Conservation (phyloP, 2,797 vertebrate genomes). For the Lepilemur septentrionalis region DNA sequence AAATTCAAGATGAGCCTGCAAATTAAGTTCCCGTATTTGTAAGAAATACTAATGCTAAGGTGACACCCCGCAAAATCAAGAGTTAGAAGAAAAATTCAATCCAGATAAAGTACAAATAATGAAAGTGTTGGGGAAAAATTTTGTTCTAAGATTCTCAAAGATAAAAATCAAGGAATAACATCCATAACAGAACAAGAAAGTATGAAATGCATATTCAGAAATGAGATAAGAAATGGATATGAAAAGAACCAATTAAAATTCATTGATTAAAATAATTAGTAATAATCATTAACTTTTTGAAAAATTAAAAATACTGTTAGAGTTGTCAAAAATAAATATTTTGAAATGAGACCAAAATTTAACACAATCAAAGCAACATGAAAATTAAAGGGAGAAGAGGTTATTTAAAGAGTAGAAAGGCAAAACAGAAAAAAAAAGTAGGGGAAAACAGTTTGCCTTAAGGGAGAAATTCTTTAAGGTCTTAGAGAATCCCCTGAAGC, state of each 20-base stretch:
- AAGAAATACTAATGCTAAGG: neutral
- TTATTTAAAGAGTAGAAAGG: neutral
- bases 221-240: neutral
- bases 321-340: neutral
- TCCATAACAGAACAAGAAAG: neutral
- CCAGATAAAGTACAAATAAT: neutral
- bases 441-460: neutral
- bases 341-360: neutral
- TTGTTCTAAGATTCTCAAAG: neutral
- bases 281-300: neutral
- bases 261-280: neutral
- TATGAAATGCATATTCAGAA: neutral
- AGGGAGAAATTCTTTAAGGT: neutral
- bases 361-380: neutral
- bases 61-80: neutral
- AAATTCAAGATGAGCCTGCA: neutral
- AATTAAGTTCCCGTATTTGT: neutral
- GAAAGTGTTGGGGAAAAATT: neutral
- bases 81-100: neutral
- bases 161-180: neutral
- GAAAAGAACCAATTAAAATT: neutral
- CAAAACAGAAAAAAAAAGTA: neutral
- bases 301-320: neutral
- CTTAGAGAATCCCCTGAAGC: neutral
- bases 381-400: neutral